Conservation (phyloP, 2,113 vertebrate species). For the Microtus oregoni region DNA sequence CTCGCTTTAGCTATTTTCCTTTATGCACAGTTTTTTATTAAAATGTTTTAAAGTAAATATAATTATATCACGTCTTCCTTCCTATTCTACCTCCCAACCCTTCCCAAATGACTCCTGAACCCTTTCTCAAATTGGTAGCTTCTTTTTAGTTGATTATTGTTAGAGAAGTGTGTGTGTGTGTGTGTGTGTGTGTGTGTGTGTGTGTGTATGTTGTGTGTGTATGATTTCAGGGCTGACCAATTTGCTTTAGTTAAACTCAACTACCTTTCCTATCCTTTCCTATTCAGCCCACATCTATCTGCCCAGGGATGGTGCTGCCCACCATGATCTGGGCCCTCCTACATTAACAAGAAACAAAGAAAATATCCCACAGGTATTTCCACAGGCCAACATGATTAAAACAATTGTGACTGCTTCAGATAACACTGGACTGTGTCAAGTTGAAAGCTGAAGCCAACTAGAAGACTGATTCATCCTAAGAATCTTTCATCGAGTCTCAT, state of each 20-base stretch:
- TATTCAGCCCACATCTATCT: neutral
- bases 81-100: neutral
- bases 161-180: no score
- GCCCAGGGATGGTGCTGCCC: neutral
- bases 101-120: neutral
- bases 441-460: neutral
- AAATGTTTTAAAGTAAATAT: neutral
- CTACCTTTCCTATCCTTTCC: neutral
- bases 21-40: neutral
- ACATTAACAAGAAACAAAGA: neutral
- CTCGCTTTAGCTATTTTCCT: neutral
- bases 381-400: neutral
- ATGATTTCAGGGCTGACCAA: neutral
- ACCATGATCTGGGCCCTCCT: neutral
- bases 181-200: neutral
- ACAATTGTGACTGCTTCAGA: neutral
- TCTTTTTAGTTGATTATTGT: neutral
- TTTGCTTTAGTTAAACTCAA: neutral
- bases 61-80: neutral
- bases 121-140: neutral
- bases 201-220: neutral
- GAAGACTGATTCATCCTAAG: neutral
- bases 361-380: neutral
- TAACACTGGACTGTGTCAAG: neutral
- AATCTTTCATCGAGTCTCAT: neutral